phyloP scores from a whole-genome alignment of 2,797 vertebrate genomes.

The Nasua narica region DNA sequence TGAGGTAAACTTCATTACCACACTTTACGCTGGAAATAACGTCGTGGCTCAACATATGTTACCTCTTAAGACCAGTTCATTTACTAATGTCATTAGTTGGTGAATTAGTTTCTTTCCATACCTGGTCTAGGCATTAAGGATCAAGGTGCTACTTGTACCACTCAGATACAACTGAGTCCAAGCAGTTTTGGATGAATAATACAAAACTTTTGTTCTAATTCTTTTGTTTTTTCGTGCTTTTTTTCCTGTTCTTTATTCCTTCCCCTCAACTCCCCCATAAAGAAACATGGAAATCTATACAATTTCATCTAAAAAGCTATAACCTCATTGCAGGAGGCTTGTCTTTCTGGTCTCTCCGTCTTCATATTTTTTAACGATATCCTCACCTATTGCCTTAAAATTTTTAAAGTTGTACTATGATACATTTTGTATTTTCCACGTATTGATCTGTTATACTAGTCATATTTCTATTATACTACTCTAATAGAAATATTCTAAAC shows the following conservation, averaged over 20 bases:
- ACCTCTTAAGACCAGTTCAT: constrained; percentile 62
- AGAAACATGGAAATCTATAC: background rate
- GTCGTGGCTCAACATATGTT: constrained; percentile 65
- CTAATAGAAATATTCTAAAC: background rate
- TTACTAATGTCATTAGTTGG: constrained; percentile 60
- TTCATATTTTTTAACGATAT: background rate
- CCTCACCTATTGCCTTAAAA: background rate
- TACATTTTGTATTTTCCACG: background rate
- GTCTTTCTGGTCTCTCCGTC: background rate
- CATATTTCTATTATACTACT: background rate
- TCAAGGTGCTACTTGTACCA: background rate
- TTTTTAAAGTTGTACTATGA: background rate
- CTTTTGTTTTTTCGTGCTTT: background rate
- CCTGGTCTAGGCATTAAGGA: constrained; percentile 18
- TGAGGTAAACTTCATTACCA: constrained; percentile 66
- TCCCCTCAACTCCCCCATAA: background rate
- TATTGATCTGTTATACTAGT: background rate
- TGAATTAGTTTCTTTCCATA: background rate
- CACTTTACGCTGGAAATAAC: constrained; percentile 67
- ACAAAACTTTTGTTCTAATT: background rate
- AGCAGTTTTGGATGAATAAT: background rate
- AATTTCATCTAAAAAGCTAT: background rate
- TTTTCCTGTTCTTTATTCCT: background rate
- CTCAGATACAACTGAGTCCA: constrained; percentile 3
- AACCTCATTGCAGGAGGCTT: background rate